Base-by-base conservation (phyloP, 1,140 invertebrate species). In the Leptopilina boulardi region DNA sequence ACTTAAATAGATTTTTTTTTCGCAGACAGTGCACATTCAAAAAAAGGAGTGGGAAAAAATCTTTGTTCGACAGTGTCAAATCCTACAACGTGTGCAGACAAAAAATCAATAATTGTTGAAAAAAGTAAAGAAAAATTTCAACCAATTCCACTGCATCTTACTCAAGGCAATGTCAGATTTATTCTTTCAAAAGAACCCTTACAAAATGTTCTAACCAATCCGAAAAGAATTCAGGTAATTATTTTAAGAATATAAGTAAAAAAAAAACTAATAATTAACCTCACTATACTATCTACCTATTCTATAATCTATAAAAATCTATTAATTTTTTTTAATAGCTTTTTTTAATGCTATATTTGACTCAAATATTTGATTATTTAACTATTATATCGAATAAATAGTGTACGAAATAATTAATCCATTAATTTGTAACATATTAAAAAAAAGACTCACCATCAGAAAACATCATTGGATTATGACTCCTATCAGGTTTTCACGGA, bases 101-200 rank as follows among this genome's bases (percentile, higher is more conserved):
- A 76, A 71, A 85, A 80, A 78, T 80, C 80, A 72, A 51, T 79
- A 79, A 80, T 82, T 73, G 75, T 77, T 54, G 77, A 80, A 44
- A 77, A 38, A 38, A 76, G 76, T 73, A 70, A 74, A 47, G 77
- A 74, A 72, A 66, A 78, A 34, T 66, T 30, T n/a, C 38, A 70
- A 21, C 15, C 38, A n/a, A 77, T 78, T 77, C 80, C 82, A 76
- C 76, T 83, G 59, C 82, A 77, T 44, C 78, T 72, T 77, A 77
- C 83, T 66, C 77, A 74, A 74, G 84, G 79, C 73, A 80, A 75
- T 73, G 78, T 83, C 23, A 79, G 77, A 74, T 47, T 81, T 74
- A 80, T 82, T 70, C 26, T 70, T 11, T 71, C 74, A 10, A 72
- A 23, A 47, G 74, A 66, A n/a, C 70, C 74, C 59, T n/a, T 47